Conservation (phyloP, 1,140 invertebrate genomes). For the Pseudomyrmex pallidus region DNA sequence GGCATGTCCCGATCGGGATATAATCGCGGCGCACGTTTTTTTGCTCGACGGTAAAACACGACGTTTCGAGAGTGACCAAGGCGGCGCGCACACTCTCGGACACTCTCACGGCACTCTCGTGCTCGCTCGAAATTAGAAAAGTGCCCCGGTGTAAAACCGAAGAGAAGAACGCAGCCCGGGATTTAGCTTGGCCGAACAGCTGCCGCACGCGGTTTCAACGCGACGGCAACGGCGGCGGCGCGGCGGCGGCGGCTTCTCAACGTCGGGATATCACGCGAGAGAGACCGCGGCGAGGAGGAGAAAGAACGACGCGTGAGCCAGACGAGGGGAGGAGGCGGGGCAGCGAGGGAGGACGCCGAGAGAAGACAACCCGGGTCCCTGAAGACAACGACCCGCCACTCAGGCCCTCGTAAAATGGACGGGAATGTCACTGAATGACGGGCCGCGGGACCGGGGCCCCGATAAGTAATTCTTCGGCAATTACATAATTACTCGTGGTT, state of each 20-base stretch:
- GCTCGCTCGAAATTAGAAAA: conserved; percentile 78
- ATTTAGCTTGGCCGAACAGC: conserved; percentile 41
- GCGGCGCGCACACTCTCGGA: not conserved
- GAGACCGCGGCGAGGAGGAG: conserved; percentile 14
- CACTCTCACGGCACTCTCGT: conserved; percentile 41
- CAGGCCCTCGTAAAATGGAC: conserved; percentile 82
- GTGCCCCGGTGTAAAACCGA: conserved; percentile 75
- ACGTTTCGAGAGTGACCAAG: not conserved
- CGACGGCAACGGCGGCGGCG: conserved; percentile 1
- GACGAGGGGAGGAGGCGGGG: not conserved
- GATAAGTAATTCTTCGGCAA: conserved; percentile 85
- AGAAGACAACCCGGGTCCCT: conserved; percentile 22
- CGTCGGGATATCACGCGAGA: conserved; percentile 75
- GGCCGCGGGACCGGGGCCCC: conserved; percentile 75
- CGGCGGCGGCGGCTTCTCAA: conserved; percentile 12
- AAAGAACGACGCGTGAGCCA: not conserved
- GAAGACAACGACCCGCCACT: conserved; percentile 80
- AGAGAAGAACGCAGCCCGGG: conserved; percentile 52
- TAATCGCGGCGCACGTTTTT: conserved; percentile 32
- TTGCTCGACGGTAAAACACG: conserved; percentile 66
- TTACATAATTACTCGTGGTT: conserved; percentile 85
- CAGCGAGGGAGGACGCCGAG: conserved; percentile 10
- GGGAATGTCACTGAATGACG: conserved; percentile 85
- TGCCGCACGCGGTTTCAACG: conserved; percentile 54
- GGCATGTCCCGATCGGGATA: conserved; percentile 11